Evolutionary conservation across 2,888 invertebrate genomes (phyloP).

Genomic region (Biston betularia): DNA sequence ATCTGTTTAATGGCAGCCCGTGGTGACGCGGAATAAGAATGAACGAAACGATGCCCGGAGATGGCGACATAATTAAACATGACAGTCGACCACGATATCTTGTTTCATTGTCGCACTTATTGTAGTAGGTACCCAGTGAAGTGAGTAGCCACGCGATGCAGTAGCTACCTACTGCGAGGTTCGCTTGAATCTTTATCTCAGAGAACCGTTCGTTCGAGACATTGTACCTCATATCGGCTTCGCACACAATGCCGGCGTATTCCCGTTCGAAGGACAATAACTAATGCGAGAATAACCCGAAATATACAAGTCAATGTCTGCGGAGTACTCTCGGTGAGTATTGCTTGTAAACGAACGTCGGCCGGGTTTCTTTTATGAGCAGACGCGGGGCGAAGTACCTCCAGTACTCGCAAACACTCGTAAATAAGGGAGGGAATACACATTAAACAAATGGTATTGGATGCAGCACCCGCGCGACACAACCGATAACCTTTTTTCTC

Average conservation of each 20-base stretch:
- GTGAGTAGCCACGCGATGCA: too few relatives aligned
- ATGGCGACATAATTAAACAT: too few relatives aligned
- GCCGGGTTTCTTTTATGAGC: slow-evolving; percentile 12
- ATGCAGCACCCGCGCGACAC: not conserved
- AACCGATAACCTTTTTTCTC: too few relatives aligned
- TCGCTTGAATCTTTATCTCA: too few relatives aligned
- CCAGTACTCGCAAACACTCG: not conserved
- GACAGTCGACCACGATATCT: too few relatives aligned
- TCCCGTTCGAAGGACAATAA: slow-evolving; percentile 14
- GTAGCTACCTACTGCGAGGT: too few relatives aligned
- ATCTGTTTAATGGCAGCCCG: too few relatives aligned
- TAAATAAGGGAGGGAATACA: not conserved
- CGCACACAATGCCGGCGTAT: not conserved
- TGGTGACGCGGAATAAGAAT: too few relatives aligned
- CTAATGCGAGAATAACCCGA: not conserved
- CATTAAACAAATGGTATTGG: not conserved
- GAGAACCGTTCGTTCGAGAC: too few relatives aligned
- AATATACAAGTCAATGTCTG: not conserved
- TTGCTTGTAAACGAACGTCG: slow-evolving; percentile 19
- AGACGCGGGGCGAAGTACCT: not conserved
- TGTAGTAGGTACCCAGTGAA: too few relatives aligned
- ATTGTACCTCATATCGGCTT: not conserved
- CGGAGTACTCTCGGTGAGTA: slow-evolving; percentile 6
- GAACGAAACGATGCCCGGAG: too few relatives aligned
- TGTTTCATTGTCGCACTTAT: too few relatives aligned